phyloP scores from a whole-genome alignment of 1,140 invertebrate genomes.

The Drosophila pruinosa region DNA sequence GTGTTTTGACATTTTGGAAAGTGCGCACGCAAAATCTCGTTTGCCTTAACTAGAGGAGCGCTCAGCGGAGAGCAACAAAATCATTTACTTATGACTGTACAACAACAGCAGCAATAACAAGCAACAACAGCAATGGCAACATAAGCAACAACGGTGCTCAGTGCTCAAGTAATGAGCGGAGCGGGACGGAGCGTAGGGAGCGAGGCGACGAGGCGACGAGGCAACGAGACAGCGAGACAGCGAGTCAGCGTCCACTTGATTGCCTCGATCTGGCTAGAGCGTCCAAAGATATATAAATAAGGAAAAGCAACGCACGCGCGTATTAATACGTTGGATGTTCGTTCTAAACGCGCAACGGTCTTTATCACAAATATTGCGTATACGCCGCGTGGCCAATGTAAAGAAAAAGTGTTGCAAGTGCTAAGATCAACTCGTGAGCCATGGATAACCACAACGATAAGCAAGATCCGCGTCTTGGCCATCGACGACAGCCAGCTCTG shows the following conservation, averaged over 20 bases:
- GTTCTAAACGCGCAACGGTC: conserved; percentile 58
- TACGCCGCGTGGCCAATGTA: conserved; percentile 22
- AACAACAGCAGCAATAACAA: background rate
- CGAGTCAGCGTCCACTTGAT: conserved; percentile 66
- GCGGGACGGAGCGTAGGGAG: conserved; percentile 13
- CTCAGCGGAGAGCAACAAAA: conserved; percentile 27
- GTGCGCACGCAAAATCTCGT: conserved; percentile 64
- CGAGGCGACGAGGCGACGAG: background rate
- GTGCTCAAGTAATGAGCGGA: conserved; percentile 43
- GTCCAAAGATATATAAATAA: conserved; percentile 73
- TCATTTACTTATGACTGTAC: conserved; percentile 41
- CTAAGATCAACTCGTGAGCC: background rate
- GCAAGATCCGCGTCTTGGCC: conserved; percentile 57
- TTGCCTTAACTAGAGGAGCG: conserved; percentile 61
- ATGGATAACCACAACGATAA: conserved; percentile 49
- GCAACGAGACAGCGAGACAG: conserved; percentile 21
- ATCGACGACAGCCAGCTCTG: conserved; percentile 69
- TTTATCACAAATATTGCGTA: conserved; percentile 9
- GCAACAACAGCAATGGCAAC: conserved; percentile 8
- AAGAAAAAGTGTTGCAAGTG: conserved; percentile 15
- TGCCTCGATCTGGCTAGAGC: conserved; percentile 74
- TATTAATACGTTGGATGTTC: conserved; percentile 68
- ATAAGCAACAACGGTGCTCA: conserved; percentile 37
- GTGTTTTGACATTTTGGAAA: conserved; percentile 72
- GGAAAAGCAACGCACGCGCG: conserved; percentile 78